These are phyloP conservation scores for Hylaeus volcanicus DNA, from an alignment of 1,140 invertebrate genomes.

Conservation along the genomic window DNA sequence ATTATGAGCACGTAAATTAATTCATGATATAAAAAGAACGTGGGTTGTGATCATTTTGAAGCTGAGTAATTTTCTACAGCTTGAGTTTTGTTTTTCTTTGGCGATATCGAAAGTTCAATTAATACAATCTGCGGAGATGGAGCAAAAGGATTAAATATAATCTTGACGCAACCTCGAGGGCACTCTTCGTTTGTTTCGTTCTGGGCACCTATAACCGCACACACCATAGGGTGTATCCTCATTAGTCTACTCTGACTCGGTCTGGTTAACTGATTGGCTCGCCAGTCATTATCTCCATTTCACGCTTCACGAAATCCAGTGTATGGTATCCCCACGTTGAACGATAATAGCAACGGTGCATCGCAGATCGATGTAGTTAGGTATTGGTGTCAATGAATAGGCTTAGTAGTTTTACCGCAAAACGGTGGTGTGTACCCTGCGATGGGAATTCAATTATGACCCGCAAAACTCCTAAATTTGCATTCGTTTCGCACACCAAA, in stretches of 20 bases:
- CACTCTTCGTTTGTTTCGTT: conserved; percentile 36
- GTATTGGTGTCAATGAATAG: conserved; percentile 32
- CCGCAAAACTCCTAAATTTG: neutral
- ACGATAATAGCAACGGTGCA: conserved; percentile 51
- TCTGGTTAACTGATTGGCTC: conserved; percentile 77
- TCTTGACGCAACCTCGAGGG: neutral
- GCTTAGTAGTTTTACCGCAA: conserved; percentile 29
- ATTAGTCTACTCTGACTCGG: conserved; percentile 72
- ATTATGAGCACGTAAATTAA: too few relatives aligned
- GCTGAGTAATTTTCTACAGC: too few relatives aligned
- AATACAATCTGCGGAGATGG: too few relatives aligned
- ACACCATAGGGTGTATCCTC: conserved; percentile 62
- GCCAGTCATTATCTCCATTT: conserved; percentile 79
- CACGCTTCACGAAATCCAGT: conserved; percentile 68
- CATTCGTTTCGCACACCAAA: neutral
- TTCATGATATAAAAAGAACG: too few relatives aligned
- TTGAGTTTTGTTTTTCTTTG: too few relatives aligned
- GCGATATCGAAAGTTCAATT: too few relatives aligned
- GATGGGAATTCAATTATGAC: conserved; percentile 29
- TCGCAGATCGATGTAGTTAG: conserved; percentile 40
- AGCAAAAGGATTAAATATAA: neutral
- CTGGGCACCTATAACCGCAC: conserved; percentile 52
- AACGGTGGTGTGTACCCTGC: neutral
- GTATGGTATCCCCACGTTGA: conserved; percentile 42
- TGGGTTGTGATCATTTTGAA: too few relatives aligned